A percentile compares a stretch with the other conserved stretches of the same genome.
Conservation (phyloP, 2,797 vertebrate species). For the Anisognathus igniventris region DNA sequence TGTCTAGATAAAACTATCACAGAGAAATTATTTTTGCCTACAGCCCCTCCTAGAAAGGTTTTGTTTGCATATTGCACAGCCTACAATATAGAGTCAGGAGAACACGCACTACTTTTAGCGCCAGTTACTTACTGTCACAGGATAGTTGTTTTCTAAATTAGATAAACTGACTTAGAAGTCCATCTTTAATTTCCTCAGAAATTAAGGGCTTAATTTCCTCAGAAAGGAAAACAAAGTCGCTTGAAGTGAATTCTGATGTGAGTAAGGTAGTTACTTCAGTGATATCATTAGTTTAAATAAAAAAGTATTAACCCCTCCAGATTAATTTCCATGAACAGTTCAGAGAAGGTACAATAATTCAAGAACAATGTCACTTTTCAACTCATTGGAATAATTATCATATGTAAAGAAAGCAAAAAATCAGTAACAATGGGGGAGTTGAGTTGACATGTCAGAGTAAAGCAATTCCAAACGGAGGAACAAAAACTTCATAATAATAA, state of each 20-base stretch:
- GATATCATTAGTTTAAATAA: neutral
- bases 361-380: neutral
- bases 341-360: neutral
- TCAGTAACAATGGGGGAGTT: neutral
- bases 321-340: neutral
- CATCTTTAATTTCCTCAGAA: neutral
- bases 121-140: neutral
- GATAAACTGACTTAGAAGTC: neutral
- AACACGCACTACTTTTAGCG: neutral
- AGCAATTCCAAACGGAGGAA: neutral
- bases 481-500: neutral
- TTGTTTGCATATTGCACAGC: neutral
- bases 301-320: neutral
- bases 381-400: neutral
- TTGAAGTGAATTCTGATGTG: neutral
- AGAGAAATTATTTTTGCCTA: neutral
- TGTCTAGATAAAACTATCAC: neutral
- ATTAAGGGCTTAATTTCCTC: neutral
- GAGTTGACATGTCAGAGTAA: neutral
- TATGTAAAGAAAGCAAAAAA: neutral
- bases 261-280: neutral
- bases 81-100: neutral
- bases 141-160: neutral
- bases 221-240: neutral
- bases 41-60: neutral